These are phyloP conservation scores for Corythornis vintsioides DNA, from an alignment of 2,113 vertebrate species.

Conservation along the genomic window DNA sequence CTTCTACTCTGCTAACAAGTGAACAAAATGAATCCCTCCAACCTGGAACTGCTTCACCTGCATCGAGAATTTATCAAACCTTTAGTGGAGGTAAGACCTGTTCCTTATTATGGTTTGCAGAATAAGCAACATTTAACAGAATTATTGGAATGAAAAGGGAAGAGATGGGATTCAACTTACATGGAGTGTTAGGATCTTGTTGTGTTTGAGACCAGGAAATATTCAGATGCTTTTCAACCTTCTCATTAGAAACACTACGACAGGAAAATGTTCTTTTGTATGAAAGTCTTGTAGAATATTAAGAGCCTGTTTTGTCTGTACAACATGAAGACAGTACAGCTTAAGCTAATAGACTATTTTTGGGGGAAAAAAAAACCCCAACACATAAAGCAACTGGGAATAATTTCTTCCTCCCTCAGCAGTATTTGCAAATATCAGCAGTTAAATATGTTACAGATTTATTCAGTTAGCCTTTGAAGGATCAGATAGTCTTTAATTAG, in stretches of 20 bases:
- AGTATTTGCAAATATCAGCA: constrained; percentile 48
- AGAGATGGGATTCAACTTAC: constrained; percentile 33
- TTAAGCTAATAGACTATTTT: constrained; percentile 35
- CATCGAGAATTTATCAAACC: constrained; percentile 77
- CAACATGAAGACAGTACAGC: constrained; percentile 20
- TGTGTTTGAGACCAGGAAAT: constrained; percentile 31
- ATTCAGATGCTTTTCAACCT: constrained; percentile 10
- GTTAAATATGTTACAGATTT: constrained; percentile 10
- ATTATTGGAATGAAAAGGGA: constrained; percentile 6
- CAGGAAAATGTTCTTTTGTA: constrained; percentile 58
- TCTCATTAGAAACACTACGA: constrained; percentile 28
- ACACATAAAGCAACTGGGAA: background rate
- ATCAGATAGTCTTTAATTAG: constrained; percentile 11
- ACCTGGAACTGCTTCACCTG: constrained; percentile 78
- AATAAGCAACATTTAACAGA: constrained; percentile 56
- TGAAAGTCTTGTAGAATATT: constrained; percentile 43
- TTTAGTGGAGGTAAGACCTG: constrained; percentile 81
- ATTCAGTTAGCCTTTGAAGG: constrained; percentile 13
- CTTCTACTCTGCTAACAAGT: constrained; percentile 78
- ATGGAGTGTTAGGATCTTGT: constrained; percentile 42
- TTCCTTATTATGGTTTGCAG: constrained; percentile 75
- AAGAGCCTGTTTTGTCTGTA: constrained; percentile 41
- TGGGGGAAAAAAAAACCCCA: background rate
- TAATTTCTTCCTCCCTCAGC: constrained; percentile 21
- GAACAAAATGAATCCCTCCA: constrained; percentile 79